A percentile compares a stretch with the other conserved stretches of the same genome.
Conservation (phyloP, 2,888 invertebrate species). For the Theretra japonica region DNA sequence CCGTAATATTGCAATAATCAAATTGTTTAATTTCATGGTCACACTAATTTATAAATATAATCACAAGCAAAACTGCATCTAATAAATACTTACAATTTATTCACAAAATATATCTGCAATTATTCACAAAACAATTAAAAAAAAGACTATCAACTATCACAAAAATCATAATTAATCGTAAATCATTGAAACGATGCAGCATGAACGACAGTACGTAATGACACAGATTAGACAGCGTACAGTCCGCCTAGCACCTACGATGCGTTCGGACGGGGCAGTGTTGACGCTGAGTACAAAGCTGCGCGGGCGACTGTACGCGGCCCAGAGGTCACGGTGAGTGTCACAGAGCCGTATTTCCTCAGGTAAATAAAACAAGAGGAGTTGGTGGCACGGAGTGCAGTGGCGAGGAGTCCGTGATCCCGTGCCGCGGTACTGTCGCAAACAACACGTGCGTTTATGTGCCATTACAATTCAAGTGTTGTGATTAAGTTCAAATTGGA, state of each 20-base stretch:
- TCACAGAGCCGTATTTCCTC: constrained; percentile 36
- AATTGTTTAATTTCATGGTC: too few relatives aligned
- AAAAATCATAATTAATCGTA: not conserved
- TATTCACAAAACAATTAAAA: too few relatives aligned
- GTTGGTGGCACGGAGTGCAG: constrained; percentile 33
- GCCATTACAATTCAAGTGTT: not conserved
- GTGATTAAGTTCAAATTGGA: not conserved
- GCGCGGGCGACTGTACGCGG: not conserved
- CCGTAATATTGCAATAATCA: too few relatives aligned
- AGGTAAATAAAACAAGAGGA: constrained; percentile 43
- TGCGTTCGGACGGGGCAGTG: not conserved
- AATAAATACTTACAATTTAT: too few relatives aligned
- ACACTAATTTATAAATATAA: too few relatives aligned
- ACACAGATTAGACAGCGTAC: not conserved
- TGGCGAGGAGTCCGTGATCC: constrained; percentile 35
- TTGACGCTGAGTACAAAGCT: not conserved
- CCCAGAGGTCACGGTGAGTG: constrained; percentile 34
- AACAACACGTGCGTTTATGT: not conserved
- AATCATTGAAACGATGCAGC: not conserved
- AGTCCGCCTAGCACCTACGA: not conserved
- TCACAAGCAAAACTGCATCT: too few relatives aligned
- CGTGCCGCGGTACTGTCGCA: constrained; percentile 19
- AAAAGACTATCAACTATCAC: not conserved
- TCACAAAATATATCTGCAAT: too few relatives aligned
- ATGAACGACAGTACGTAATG: too few relatives aligned